These are phyloP conservation scores for Nasonovia ribisnigri DNA, from an alignment of 2,888 invertebrate species.

Conservation along the genomic window DNA sequence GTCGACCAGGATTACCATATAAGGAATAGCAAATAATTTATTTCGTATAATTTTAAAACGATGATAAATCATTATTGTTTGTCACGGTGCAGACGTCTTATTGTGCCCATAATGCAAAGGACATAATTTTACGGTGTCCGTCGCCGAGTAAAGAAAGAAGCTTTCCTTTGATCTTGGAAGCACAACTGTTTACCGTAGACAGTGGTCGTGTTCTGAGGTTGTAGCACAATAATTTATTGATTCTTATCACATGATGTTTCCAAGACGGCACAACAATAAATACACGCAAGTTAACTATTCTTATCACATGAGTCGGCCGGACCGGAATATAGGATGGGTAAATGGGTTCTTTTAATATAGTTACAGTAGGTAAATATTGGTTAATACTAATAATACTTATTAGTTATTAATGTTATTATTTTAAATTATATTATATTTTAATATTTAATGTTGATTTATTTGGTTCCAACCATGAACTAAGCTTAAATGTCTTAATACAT, in stretches of 20 bases:
- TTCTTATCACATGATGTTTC: not conserved
- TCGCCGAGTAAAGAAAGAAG: not conserved
- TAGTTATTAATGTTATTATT: too few species aligned
- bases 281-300: not conserved
- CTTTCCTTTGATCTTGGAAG: not conserved
- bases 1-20: slow-evolving; percentile 50
- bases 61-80: not conserved
- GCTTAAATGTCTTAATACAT: too few species aligned
- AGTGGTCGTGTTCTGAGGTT: not conserved
- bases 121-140: not conserved
- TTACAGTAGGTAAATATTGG: too few species aligned
- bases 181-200: too few species aligned
- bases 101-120: not conserved
- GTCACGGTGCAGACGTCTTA: not conserved
- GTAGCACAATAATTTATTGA: not conserved
- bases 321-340: not conserved
- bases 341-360: too few species aligned
- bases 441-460: not conserved
- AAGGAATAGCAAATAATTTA: slow-evolving; percentile 43
- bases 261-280: not conserved
- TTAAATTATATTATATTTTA: too few species aligned
- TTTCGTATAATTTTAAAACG: slow-evolving; percentile 8
- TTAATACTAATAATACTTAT: too few species aligned
- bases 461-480: not conserved
- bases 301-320: not conserved